Evolutionary conservation across 2,888 invertebrate genomes (phyloP).

Genomic region (Trichogramma dendrolimi): DNA sequence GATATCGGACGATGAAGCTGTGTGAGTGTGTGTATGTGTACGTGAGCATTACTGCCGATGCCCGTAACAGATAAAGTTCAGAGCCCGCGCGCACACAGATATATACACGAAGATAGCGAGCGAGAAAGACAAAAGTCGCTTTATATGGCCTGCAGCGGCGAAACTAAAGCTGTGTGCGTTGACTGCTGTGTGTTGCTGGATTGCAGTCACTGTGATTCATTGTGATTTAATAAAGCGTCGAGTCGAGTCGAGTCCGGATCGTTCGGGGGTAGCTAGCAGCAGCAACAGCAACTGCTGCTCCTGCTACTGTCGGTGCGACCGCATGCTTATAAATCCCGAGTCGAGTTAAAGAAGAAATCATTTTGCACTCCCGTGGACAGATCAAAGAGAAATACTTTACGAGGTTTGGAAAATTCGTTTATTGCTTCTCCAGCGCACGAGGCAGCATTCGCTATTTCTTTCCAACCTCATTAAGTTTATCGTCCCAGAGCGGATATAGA

Average conservation of each 20-base stretch:
- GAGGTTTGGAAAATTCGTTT: conserved; percentile 3
- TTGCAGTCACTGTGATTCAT: conserved; percentile 23
- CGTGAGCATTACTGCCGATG: background rate
- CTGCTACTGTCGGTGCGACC: too few species aligned
- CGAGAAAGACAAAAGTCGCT: conserved; percentile 4
- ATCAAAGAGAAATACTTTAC: conserved; percentile 6
- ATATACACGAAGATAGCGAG: conserved; percentile 9
- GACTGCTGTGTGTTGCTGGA: too few species aligned
- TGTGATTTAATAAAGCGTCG: conserved; percentile 26
- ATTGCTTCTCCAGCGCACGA: too few species aligned
- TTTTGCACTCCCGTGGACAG: conserved; percentile 3
- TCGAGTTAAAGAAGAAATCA: background rate
- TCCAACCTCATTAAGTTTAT: conserved; percentile 8
- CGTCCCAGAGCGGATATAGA: background rate
- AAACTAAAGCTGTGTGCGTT: too few species aligned
- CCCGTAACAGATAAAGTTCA: too few species aligned
- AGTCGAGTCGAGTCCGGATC: background rate
- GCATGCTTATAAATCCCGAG: background rate
- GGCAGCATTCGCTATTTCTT: conserved; percentile 6
- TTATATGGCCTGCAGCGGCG: conserved; percentile 12
- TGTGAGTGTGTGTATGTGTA: conserved; percentile 10
- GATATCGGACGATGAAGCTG: background rate
- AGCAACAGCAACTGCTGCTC: too few species aligned
- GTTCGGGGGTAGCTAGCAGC: too few species aligned
- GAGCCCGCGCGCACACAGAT: background rate